phyloP scores from a whole-genome alignment of 2,797 vertebrate species.

The Typhlichthys eigenmanni region DNA sequence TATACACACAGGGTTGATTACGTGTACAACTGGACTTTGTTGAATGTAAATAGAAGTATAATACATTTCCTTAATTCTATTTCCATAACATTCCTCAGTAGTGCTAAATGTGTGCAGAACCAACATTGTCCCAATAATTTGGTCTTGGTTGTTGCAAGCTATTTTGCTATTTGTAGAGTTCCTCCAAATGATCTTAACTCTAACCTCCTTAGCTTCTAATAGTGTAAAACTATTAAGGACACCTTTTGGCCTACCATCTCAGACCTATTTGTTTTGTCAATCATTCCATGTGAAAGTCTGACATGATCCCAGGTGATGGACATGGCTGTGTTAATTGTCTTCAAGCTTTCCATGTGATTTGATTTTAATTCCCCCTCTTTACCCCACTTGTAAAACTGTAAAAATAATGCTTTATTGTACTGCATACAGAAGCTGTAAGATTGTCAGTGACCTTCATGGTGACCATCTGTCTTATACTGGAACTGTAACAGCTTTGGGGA shows the following conservation, averaged over 20 bases:
- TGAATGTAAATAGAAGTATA: slow-evolving; percentile 22
- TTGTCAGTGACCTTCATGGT: not conserved
- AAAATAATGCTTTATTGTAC: slow-evolving; percentile 20
- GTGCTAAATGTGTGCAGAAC: slow-evolving; percentile 14
- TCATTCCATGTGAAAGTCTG: too few species aligned
- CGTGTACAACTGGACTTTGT: slow-evolving; percentile 6
- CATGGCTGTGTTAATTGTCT: slow-evolving; percentile 29
- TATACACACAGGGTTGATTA: not conserved
- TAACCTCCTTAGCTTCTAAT: too few species aligned
- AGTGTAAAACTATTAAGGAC: too few species aligned
- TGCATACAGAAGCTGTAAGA: slow-evolving; percentile 18
- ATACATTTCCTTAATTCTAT: slow-evolving; percentile 16
- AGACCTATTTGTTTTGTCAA: too few species aligned
- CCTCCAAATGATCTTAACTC: too few species aligned
- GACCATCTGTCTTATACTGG: slow-evolving; percentile 8
- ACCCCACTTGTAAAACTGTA: slow-evolving; percentile 10
- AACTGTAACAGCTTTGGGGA: slow-evolving; percentile 16
- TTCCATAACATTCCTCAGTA: slow-evolving; percentile 62
- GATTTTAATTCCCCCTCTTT: not conserved
- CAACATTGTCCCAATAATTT: too few species aligned
- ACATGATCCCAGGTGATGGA: slow-evolving; percentile 38
- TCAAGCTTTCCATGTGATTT: slow-evolving; percentile 14
- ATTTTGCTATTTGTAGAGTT: too few species aligned
- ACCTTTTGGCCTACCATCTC: too few species aligned
- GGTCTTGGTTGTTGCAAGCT: too few species aligned